These are phyloP conservation scores for Natator depressus DNA, from an alignment of 2,113 vertebrate genomes.

Conservation along the genomic window DNA sequence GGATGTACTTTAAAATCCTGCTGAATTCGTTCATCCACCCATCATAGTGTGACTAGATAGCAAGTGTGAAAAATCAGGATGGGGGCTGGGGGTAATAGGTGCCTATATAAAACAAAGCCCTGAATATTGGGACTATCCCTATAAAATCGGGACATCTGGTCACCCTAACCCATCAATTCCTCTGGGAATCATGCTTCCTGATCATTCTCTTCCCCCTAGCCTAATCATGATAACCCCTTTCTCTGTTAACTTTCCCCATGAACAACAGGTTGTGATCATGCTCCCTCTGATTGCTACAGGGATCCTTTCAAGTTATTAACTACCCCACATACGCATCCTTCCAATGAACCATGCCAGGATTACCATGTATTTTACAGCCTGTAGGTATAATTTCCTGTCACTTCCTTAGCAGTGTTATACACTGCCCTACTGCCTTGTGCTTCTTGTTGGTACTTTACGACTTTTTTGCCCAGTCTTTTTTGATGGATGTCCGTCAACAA, in stretches of 20 bases:
- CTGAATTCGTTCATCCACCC: neutral
- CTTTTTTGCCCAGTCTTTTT: neutral
- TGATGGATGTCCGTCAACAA: slow-evolving; percentile 21
- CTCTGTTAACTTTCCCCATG: neutral
- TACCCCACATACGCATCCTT: rapidly evolving
- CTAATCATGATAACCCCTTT: neutral
- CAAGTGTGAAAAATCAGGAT: too few species aligned
- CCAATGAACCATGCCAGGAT: neutral
- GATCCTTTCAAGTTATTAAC: neutral
- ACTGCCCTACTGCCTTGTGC: neutral
- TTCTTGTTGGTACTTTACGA: neutral
- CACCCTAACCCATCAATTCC: neutral
- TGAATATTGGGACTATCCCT: too few species aligned
- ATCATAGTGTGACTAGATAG: too few species aligned
- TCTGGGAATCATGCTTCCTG: slow-evolving; percentile 18
- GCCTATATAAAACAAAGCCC: too few species aligned
- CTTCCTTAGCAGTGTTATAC: neutral
- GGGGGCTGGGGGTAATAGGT: too few species aligned
- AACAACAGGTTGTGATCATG: neutral
- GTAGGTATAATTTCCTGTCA: neutral
- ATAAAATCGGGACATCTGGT: too few species aligned
- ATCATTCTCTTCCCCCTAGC: neutral
- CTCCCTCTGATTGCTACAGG: neutral
- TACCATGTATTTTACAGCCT: neutral
- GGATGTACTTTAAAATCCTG: neutral